Base-by-base conservation (phyloP, 2,797 vertebrate species). In the Danio albolineatus region DNA sequence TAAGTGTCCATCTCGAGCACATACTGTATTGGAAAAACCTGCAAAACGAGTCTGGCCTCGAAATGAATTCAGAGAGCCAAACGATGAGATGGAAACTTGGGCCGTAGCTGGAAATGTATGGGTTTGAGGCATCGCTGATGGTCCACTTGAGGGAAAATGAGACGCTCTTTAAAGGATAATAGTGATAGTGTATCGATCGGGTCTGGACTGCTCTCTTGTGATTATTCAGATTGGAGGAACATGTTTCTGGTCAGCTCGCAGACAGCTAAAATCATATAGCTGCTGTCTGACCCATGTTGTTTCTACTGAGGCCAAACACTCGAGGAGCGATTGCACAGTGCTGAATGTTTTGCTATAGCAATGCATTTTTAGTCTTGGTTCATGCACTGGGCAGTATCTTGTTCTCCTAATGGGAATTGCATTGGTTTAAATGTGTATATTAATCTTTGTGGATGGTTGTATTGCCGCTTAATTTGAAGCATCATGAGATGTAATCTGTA, bases 101-200 rank as follows among this genome's bases (percentile, higher is more conserved):
- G 54, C 77, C 71, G 36, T 75, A 60, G 66, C 12, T 84, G 73
- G 72, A 83, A 87, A 88, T 80, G 75, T 82, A 83, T 82, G 76
- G 78, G 78, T 82, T 86, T 56, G 76, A 85, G 75, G 79, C 78
- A 69, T 70, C 66, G 21, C 76, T 88, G 87, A 91, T 90, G 84
- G 87, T 28, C 87, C 89, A 87, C 89, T 91, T 87, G 73, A 79
- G 82, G 76, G 83, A 83, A 89, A 90, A 91, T 85, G 86, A 89
- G 85, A 56, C 19, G 16, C 77, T 77, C 76, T 84, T 88, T 90
- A 83, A 88, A 82, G 89, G 86, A 86, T 88, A 86, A 91, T 88
- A 88, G 81, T 82, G 86, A 87, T 86, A 74, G 85, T 57, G 67
- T 86, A 89, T 84, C 79, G 84, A 87, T 84, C 83, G 85, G 82